Conservation (phyloP, 2,888 invertebrate species). For the Hypomecis punctinalis region DNA sequence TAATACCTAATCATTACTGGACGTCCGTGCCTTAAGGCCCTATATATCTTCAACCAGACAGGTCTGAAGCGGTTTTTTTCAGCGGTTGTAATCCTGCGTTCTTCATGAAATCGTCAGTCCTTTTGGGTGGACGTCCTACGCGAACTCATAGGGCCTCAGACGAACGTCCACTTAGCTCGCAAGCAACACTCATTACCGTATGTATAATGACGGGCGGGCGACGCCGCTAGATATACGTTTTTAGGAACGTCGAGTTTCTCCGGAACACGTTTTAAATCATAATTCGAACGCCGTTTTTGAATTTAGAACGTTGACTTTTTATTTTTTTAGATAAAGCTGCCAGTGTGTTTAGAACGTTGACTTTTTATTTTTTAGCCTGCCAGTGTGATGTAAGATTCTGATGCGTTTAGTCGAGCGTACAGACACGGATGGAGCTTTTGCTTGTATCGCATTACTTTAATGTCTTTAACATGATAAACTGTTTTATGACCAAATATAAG, state of each 20-base stretch:
- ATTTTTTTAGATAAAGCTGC: slow-evolving; percentile 52
- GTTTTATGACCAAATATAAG: slow-evolving; percentile 7
- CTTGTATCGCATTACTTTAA: slow-evolving; percentile 23
- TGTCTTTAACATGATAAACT: slow-evolving; percentile 13
- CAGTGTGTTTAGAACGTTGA: slow-evolving; percentile 30
- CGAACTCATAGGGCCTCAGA: neutral
- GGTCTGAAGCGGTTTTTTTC: no score
- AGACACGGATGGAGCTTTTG: slow-evolving; percentile 14
- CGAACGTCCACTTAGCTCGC: slow-evolving; percentile 61
- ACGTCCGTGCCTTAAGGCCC: no score
- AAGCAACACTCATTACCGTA: slow-evolving; percentile 76
- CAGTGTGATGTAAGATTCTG: slow-evolving; percentile 31
- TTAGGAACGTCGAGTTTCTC: slow-evolving; percentile 83
- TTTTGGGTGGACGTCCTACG: neutral
- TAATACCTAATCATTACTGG: no score
- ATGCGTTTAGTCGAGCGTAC: slow-evolving; percentile 26
- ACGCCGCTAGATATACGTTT: slow-evolving; percentile 79
- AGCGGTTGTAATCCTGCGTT: neutral
- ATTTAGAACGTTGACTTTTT: slow-evolving; percentile 81
- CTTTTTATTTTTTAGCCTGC: slow-evolving; percentile 21
- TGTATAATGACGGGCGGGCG: slow-evolving; percentile 71
- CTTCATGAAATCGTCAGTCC: neutral
- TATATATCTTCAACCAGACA: no score
- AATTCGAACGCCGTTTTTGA: slow-evolving; percentile 82
- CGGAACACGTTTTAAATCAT: slow-evolving; percentile 85